Percentiles rank a stretch among this genome's conserved stretches.
Evolutionary conservation across 2,888 invertebrate species (phyloP).

Genomic region (Loripinus fragilis): DNA sequence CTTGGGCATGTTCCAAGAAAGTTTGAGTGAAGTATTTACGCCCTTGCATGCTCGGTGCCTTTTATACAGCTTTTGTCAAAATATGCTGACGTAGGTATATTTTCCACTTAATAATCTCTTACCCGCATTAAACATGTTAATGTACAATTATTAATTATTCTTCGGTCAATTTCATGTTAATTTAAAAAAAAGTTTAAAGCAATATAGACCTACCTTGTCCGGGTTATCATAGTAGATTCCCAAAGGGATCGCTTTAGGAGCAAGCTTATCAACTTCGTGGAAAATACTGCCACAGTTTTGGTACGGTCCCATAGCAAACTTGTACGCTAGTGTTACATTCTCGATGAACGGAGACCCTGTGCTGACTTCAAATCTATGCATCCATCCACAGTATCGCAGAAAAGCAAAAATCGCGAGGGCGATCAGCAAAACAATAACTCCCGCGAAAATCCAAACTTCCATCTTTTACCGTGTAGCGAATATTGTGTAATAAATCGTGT

Average conservation of each 20-base stretch:
- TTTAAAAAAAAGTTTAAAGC: too few species aligned
- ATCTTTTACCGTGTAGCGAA: not conserved
- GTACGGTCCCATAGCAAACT: conserved; percentile 83
- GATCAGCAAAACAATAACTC: conserved; percentile 74
- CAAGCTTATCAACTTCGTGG: conserved; percentile 81
- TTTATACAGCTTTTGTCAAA: too few species aligned
- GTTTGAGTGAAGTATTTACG: too few species aligned
- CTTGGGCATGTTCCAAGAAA: too few species aligned
- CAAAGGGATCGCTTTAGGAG: conserved; percentile 80
- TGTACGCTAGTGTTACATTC: conserved; percentile 82
- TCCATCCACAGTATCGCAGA: conserved; percentile 81
- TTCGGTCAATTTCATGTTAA: too few species aligned
- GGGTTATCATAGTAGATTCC: conserved; percentile 85
- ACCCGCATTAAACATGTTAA: too few species aligned
- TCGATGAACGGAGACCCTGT: conserved; percentile 82
- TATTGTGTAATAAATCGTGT: too few species aligned
- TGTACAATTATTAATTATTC: too few species aligned
- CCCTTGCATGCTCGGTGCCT: too few species aligned
- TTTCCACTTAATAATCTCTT: too few species aligned
- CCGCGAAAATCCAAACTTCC: conserved; percentile 55
- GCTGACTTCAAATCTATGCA: conserved; percentile 78
- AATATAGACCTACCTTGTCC: conserved; percentile 74
- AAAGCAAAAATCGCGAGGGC: conserved; percentile 74
- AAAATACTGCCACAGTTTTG: conserved; percentile 82
- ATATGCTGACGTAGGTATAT: too few species aligned